Evolutionary conservation across 2,113 vertebrate species (phyloP).

Genomic region (Prionailurus bengalensis): DNA sequence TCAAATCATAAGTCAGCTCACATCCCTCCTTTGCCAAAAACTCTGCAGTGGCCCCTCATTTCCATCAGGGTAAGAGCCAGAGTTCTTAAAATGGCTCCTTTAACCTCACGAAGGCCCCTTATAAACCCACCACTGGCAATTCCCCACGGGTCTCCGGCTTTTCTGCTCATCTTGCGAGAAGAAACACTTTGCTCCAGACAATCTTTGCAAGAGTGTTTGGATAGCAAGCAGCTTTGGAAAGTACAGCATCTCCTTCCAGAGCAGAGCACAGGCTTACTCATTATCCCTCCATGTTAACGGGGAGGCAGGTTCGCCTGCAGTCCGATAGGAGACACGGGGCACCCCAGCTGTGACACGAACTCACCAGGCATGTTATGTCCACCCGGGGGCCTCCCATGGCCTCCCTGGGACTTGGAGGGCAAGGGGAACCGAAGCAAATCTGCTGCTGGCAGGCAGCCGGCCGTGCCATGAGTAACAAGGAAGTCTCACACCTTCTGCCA

Average conservation of each 20-base stretch:
- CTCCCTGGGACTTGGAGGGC: neutral
- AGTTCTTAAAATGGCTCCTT: neutral
- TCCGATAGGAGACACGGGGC: neutral
- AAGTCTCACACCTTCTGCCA: neutral
- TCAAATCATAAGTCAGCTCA: neutral
- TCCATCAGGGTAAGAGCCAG: neutral
- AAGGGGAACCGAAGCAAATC: neutral
- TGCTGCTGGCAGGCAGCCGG: neutral
- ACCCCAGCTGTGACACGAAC: neutral
- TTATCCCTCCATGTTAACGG: neutral
- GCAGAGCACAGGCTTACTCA: neutral
- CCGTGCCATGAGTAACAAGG: neutral
- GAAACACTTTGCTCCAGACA: neutral
- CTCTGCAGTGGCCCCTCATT: neutral
- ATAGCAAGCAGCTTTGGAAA: neutral
- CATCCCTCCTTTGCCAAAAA: neutral
- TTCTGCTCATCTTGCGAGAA: neutral
- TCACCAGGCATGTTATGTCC: no score
- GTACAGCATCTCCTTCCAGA: neutral
- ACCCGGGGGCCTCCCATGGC: neutral
- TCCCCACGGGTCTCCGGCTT: neutral
- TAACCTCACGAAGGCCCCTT: neutral
- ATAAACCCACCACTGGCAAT: neutral
- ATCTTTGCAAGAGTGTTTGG: neutral
- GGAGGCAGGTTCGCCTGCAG: neutral